Evolutionary conservation across 2,113 vertebrate species (phyloP).

Genomic region (Jacana jacana): DNA sequence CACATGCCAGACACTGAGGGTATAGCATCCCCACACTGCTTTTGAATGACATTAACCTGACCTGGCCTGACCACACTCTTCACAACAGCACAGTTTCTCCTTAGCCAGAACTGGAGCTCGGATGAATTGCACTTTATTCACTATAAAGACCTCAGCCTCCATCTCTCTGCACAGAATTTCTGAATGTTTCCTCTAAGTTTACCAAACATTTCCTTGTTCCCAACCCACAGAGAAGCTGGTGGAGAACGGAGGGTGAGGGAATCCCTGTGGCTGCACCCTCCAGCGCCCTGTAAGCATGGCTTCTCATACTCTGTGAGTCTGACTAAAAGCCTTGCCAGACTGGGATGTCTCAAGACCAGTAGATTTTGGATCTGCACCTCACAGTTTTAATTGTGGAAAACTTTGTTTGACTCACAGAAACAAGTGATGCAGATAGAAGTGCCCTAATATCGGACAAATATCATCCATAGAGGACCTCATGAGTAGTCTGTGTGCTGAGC

Average conservation of each 20-base stretch:
- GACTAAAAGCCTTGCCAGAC: not conserved
- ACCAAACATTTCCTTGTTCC: not conserved
- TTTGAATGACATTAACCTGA: slow-evolving; percentile 17
- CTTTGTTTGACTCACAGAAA: not conserved
- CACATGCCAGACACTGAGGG: slow-evolving; percentile 8
- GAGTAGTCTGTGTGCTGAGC: not conserved
- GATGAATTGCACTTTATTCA: slow-evolving; percentile 22
- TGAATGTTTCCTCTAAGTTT: slow-evolving; percentile 1
- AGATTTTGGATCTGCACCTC: not conserved
- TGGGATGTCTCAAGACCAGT: not conserved
- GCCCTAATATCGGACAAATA: not conserved
- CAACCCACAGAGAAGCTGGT: not conserved
- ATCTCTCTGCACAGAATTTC: not conserved
- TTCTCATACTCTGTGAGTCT: accelerated
- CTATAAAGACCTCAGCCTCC: not conserved
- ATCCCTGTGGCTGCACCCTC: not conserved
- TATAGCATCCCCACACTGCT: not conserved
- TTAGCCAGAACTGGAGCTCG: not conserved
- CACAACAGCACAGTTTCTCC: slow-evolving; percentile 6
- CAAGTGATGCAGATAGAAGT: not conserved
- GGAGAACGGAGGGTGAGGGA: not conserved
- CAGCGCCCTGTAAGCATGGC: not conserved
- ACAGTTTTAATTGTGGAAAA: not conserved
- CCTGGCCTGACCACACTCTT: slow-evolving; percentile 26
- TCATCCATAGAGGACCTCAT: not conserved